Evolutionary conservation across 1,140 invertebrate species (phyloP), one percentile per base, ranked within the genome.

Genomic region (Armadillidium nasatum): DNA sequence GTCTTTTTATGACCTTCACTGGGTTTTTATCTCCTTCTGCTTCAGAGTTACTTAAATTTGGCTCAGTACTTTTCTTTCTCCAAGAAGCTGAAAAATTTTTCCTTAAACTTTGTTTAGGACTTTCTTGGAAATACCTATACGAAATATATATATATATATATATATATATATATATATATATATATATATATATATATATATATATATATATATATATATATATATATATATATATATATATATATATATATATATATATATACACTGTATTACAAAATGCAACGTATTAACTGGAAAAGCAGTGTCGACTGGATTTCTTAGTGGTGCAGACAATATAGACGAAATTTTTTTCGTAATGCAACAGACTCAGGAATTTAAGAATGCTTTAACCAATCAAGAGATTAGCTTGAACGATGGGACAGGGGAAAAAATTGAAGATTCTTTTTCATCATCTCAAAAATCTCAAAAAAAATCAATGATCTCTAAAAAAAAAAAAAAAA

Each of bases 171-270:
- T 68, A 68, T 11, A 68, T 10, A 68, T 10, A 15, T 9, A 68
- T 10, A 68, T 10, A 15, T 9, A 68, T 68, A 68, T 68, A 68
- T 68, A 23, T 68, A 68, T 68, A 3, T 68, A 68, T 19, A 68
- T 68, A 68, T 68, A 68, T 68, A 68, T 68, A 68, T 68, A 68
- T 68, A 68, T 68, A 68, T 68, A 68, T 68, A 68, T 68, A 68
- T 68, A 21, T 21, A 21, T 21, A 21, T 21, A 68, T 68, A 68
- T 68, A 68, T 68, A 68, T 68, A 68, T 68, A 68, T 68, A 68
- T 15, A 68, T 68, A 68, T 15, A 68, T 68, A 68, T 15, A 68
- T 68, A 68, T 68, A 68, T 33, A 33, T 33, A 33, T 33, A 33
- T 33, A 33, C 6, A 33, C 6, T n/a, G n/a, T n/a, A n/a, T n/a